Evolutionary conservation across 2,797 vertebrate genomes (phyloP).

Genomic region (Rhodeus uyekii): DNA sequence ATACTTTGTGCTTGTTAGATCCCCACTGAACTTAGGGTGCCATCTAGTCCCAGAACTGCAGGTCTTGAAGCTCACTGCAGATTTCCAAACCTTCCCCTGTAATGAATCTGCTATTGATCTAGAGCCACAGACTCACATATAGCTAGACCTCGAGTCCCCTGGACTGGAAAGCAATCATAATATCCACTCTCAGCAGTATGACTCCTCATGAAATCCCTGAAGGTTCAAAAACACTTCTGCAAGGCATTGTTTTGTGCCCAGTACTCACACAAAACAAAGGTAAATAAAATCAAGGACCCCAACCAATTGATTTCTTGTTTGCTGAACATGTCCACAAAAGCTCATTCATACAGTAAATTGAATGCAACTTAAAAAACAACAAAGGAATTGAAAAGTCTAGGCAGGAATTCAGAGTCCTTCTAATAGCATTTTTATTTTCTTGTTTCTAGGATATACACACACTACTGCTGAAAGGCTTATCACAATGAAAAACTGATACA

Average conservation of each 20-base stretch:
- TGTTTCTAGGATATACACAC: constrained; percentile 62
- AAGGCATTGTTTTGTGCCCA: constrained; percentile 32
- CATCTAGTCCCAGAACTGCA: constrained; percentile 20
- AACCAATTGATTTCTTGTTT: constrained; percentile 7
- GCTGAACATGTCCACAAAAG: neutral
- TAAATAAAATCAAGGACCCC: constrained; percentile 8
- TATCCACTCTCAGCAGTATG: constrained; percentile 23
- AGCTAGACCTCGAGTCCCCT: constrained; percentile 15
- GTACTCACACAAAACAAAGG: neutral
- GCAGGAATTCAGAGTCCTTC: constrained; percentile 20
- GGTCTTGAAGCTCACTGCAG: constrained; percentile 28
- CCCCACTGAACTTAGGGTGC: constrained; percentile 12
- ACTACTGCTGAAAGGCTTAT: constrained; percentile 54
- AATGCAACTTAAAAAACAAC: neutral
- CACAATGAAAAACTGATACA: constrained; percentile 51
- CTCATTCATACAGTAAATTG: constrained; percentile 6
- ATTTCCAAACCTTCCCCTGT: constrained; percentile 30
- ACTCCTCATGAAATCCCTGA: constrained; percentile 26
- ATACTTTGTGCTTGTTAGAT: constrained; percentile 1
- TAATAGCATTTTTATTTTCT: constrained; percentile 64
- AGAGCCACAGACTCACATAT: constrained; percentile 15
- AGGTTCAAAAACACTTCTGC: constrained; percentile 35
- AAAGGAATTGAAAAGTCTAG: neutral
- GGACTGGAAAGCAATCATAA: constrained; percentile 39
- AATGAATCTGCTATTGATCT: constrained; percentile 55